Base-by-base conservation (phyloP, 2,888 invertebrate genomes). In the Ichneumon xanthorius region DNA sequence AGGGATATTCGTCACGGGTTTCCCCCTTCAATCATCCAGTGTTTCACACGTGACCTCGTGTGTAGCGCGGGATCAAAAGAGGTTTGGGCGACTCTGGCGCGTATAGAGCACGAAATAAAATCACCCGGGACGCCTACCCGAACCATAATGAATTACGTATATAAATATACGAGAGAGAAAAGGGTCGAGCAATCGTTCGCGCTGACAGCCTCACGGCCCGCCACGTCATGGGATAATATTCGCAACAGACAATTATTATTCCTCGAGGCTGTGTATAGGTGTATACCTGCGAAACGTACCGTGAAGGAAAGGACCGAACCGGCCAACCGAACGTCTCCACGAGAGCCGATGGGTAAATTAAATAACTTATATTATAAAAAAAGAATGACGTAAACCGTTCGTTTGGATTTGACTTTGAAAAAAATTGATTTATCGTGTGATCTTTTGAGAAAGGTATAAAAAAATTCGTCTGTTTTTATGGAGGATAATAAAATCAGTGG, bases 231-330 rank as follows among this genome's bases (percentile, higher is more conserved):
- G 78, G 55, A 79, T 85, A 71, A 85, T 81, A 85, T 81, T 85
- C 78, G 63, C 85, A 82, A 79, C 85, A 55, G 73, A 82, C 70
- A 75, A 85, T 85, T 82, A 85, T 85, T 85, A 82, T 79, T 85
- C 82, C 82, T 79, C 30, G 37, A 37, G 85, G 85, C 85, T 58
- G 53, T 22, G 63, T 26, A 67, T n/a, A 65, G n/a, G 14, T 63
- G 48, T 63, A 33, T 26, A 26, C 30, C 14, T 73, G 16, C n/a
- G 40, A 50, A 79, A 58, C 50, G 48, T 63, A 22, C 50, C 50
- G 67, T 22, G 53, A 30, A 67, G 7, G 53, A 9, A 67, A 19
- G 16, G 40, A 77, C 19, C 40, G 61, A 1, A 14, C 14, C 33
- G 16, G 30, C 30, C 33, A 63, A 33, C 16, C 6, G 16, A 63